A percentile compares a stretch with the other conserved stretches of the same genome.
Conservation (phyloP, 2,113 vertebrate species). For the rabbit (Oryctolagus cuniculus) region mOryCun1.1 NC_091434.1:44068001-44068500, state of each 20-base stretch:
- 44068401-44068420: slow-evolving; percentile 1
- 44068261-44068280: background rate
- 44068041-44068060: too few relatives aligned
- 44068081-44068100: too few relatives aligned
- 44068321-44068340: background rate
- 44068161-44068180: background rate
- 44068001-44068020: too few relatives aligned
- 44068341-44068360: slow-evolving; percentile 3
- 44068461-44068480: slow-evolving; percentile 2
- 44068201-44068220: background rate
- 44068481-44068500: background rate
- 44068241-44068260: background rate
- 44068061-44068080: too few relatives aligned
- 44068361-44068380: background rate
- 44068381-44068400: background rate
- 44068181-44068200: background rate
- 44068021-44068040: too few relatives aligned
- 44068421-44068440: background rate
- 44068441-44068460: background rate
- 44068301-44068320: background rate
- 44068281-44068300: slow-evolving; percentile 5
- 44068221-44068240: fast-evolving
- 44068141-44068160: background rate
- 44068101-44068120: too few relatives aligned
- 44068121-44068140: too few relatives aligned